Evolutionary conservation across 2,888 invertebrate genomes (phyloP).

Genomic region (Drosophila mimica): DNA sequence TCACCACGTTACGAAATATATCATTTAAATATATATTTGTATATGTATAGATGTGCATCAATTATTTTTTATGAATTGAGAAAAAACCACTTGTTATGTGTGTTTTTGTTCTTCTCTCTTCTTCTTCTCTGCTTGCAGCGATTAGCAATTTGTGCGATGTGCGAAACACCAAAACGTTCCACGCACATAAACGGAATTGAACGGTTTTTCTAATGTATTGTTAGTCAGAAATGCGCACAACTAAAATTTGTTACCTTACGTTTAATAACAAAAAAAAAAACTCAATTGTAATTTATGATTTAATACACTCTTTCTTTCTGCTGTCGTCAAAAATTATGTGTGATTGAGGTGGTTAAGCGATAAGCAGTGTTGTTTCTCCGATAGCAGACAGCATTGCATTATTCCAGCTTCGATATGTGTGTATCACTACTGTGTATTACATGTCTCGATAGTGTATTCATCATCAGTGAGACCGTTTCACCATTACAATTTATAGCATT

Average conservation of each 20-base stretch:
- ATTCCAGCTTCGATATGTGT: slow-evolving; percentile 1
- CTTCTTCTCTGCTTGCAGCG: slow-evolving; percentile 26
- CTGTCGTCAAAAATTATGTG: slow-evolving; percentile 57
- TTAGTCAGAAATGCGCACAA: slow-evolving; percentile 28
- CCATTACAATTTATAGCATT: neutral
- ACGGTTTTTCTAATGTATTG: slow-evolving; percentile 18
- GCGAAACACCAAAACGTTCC: slow-evolving; percentile 64
- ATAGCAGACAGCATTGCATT: slow-evolving; percentile 8
- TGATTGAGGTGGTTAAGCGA: slow-evolving; percentile 49
- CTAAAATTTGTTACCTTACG: slow-evolving; percentile 37
- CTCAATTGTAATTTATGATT: slow-evolving; percentile 47
- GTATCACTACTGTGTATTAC: neutral
- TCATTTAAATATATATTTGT: neutral
- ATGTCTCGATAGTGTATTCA: neutral
- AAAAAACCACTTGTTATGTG: slow-evolving; percentile 74
- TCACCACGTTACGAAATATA: slow-evolving; percentile 33
- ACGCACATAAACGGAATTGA: slow-evolving; percentile 33
- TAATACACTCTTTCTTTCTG: slow-evolving; percentile 52
- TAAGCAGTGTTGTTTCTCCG: slow-evolving; percentile 17
- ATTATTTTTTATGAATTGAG: slow-evolving; percentile 48
- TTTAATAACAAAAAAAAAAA: slow-evolving; percentile 28
- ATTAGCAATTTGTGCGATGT: slow-evolving; percentile 36
- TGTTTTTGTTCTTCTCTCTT: slow-evolving; percentile 24
- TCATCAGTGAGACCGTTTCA: neutral
- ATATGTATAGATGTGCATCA: slow-evolving; percentile 19